Percentiles rank a stretch among this genome's conserved stretches.
Conservation (phyloP, 2,113 vertebrate genomes). For the Mungos mungo region DNA sequence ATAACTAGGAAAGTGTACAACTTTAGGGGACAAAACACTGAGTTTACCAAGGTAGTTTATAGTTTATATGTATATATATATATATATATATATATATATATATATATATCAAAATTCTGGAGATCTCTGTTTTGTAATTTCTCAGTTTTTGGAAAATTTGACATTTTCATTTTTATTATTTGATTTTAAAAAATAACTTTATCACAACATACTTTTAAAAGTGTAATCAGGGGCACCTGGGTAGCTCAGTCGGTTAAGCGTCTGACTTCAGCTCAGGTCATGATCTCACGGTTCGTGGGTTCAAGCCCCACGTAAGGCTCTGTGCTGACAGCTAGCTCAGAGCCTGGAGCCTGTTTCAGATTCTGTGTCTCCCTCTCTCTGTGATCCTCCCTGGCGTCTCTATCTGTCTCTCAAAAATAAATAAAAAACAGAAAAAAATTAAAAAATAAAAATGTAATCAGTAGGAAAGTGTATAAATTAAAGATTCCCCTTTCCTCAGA, state of each 20-base stretch:
- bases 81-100: no score
- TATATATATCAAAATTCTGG: neutral
- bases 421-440: no score
- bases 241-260: no score
- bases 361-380: no score
- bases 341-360: no score
- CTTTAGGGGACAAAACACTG: neutral
- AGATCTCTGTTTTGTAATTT: neutral
- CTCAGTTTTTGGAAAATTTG: neutral
- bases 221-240: neutral
- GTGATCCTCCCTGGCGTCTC: no score
- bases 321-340: no score
- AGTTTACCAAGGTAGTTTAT: neutral
- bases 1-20: neutral
- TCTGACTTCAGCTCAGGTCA: no score
- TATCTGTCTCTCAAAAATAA: no score
- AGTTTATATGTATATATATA: no score
- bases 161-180: conserved; percentile 8
- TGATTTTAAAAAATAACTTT: neutral
- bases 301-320: no score
- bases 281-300: no score
- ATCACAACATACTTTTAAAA: neutral
- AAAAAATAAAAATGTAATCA: neutral
- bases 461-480: neutral
- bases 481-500: neutral